Evolutionary conservation across 2,797 vertebrate species (phyloP), one percentile per base, ranked within the genome.

Genomic region (Eidolon dupreanum): DNA sequence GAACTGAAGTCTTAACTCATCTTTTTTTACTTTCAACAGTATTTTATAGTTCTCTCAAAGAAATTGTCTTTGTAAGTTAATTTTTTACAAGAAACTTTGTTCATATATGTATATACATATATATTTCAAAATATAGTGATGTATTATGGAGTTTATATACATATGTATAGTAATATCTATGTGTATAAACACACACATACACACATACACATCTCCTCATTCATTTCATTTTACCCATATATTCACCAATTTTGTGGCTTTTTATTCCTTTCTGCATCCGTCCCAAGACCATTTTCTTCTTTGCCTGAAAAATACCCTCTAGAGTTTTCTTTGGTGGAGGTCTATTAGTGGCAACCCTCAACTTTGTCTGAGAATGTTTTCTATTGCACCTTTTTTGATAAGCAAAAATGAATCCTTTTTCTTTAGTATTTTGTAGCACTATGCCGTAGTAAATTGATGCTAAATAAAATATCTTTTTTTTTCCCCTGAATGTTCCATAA

Each of bases 191-290:
- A 22, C 36, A 63, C n/a, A 26, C 68, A 20, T 3, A 63, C 31
- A 46, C 24, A 51, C 22, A 71, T 2, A 65, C n/a, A 43, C 3
- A n/a, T 24, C 3, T 90, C 51, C 57, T 13, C 49, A 61, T 71
- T 79, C 63, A 74, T 93, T 91, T 89, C 31, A 12, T 92, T 92
- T 96, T 65, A 65, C 10, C 16, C 28, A 53, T 41, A 92, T 61
- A 66, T 66, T 95, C 66, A 92, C 63, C 49, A 87, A 38, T 19
- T 93, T 92, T 20, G 26, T 94, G 84, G 57, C 20, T 71, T 59
- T 81, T 93, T 70, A 94, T 73, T 77, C 31, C 36, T 94, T 95
- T 94, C n/a, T 89, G 41, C 41, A 49, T 95, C 87, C 57, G 66
- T 57, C 57, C 49, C 19, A 78, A n/a, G 51, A 87, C 90, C 24